phyloP scores from a whole-genome alignment of 2,797 vertebrate species.

The Anabas testudineus region DNA sequence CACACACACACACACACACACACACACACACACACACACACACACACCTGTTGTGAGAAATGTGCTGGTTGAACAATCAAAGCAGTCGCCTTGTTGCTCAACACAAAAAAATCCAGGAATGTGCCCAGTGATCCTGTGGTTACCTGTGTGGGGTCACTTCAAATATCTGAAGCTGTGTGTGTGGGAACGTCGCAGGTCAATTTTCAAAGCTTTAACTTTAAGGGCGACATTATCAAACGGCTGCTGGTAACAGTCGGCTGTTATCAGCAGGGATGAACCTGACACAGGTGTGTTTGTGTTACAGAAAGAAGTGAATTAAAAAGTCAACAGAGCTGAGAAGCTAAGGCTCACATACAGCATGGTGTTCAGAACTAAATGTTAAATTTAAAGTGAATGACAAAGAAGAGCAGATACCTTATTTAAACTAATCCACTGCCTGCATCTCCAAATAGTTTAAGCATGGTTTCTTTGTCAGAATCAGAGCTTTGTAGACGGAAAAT shows the following conservation, averaged over 20 bases:
- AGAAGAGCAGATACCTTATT: too few relatives aligned
- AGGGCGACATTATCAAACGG: conserved; percentile 74
- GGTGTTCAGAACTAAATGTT: too few relatives aligned
- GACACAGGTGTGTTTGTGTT: neutral
- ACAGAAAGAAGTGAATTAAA: neutral
- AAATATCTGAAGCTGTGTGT: conserved; percentile 26
- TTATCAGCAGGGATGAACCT: neutral
- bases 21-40: conserved; percentile 9
- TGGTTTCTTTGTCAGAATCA: too few relatives aligned
- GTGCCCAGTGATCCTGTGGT: conserved; percentile 20
- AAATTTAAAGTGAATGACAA: too few relatives aligned
- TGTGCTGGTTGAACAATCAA: conserved; percentile 46
- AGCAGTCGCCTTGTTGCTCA: conserved; percentile 8
- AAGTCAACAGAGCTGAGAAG: too few relatives aligned
- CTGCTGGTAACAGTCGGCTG: conserved; percentile 81
- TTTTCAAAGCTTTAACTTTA: conserved; percentile 41
- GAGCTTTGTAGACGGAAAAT: too few relatives aligned
- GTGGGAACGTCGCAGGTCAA: conserved; percentile 15
- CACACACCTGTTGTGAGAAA: conserved; percentile 2
- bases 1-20: conserved; percentile 4
- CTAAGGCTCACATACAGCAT: too few relatives aligned
- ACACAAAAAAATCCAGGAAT: conserved; percentile 30
- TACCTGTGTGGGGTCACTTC: conserved; percentile 42
- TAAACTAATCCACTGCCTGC: neutral
- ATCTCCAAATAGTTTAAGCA: neutral